A percentile compares a stretch with the other conserved stretches of the same genome.
Evolutionary conservation across 2,113 vertebrate species (phyloP).

Genomic region (Dicentrarchus labrax): DNA sequence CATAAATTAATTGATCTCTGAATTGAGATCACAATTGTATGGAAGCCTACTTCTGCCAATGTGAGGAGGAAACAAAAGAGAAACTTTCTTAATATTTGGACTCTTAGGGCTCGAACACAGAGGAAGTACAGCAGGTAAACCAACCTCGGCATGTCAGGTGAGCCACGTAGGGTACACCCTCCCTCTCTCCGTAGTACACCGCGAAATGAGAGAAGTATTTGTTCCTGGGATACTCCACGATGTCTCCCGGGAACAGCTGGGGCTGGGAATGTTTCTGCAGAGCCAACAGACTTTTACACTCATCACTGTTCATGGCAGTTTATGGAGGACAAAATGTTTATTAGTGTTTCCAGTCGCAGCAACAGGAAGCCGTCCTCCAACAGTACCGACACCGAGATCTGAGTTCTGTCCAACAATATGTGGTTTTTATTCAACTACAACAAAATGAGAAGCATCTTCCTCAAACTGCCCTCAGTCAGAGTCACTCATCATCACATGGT

Average conservation of each 20-base stretch:
- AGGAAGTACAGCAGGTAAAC: background rate
- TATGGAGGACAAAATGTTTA: too few relatives aligned
- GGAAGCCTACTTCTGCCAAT: too few relatives aligned
- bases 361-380: too few relatives aligned
- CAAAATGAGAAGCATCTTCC: background rate
- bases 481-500: background rate
- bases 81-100: too few relatives aligned
- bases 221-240: slow-evolving; percentile 84
- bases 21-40: too few relatives aligned
- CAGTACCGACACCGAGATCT: too few relatives aligned
- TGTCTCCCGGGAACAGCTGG: slow-evolving; percentile 83
- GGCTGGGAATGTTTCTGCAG: slow-evolving; percentile 72
- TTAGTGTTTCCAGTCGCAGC: too few relatives aligned
- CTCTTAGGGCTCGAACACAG: too few relatives aligned
- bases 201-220: slow-evolving; percentile 86
- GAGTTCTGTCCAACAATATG: too few relatives aligned
- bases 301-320: too few relatives aligned
- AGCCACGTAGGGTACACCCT: slow-evolving; percentile 84
- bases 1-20: too few relatives aligned
- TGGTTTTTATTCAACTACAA: background rate
- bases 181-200: slow-evolving; percentile 84
- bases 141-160: slow-evolving; percentile 83
- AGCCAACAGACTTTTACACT: background rate
- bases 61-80: too few relatives aligned
- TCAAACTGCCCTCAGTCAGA: background rate